These are phyloP conservation scores for Uromys caudimaculatus DNA, from an alignment of 2,797 vertebrate genomes.

Conservation along the genomic window DNA sequence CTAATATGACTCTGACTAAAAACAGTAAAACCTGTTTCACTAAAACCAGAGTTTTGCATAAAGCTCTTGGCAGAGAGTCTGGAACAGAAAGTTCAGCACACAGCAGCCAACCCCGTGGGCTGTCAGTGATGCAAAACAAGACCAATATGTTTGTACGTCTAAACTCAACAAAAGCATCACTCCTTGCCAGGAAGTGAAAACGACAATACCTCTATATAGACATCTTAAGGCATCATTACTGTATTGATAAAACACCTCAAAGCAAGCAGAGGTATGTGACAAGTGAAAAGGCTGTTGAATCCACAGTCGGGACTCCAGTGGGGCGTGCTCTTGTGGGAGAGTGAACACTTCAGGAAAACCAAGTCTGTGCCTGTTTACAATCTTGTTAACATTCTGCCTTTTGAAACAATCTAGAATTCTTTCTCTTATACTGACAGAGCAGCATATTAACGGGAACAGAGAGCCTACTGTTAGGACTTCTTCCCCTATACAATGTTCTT, in stretches of 20 bases:
- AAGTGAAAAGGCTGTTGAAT: slow-evolving; percentile 56
- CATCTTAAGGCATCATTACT: slow-evolving; percentile 46
- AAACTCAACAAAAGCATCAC: slow-evolving; percentile 79
- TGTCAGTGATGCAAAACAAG: slow-evolving; percentile 85
- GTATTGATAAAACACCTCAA: slow-evolving; percentile 2
- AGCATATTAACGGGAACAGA: slow-evolving; percentile 30
- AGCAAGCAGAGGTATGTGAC: slow-evolving; percentile 53
- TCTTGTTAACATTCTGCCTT: slow-evolving; percentile 29
- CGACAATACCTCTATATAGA: slow-evolving; percentile 81
- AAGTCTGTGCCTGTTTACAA: slow-evolving; percentile 54
- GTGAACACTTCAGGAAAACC: slow-evolving; percentile 54
- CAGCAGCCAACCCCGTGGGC: slow-evolving; percentile 81
- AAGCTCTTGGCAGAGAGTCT: slow-evolving; percentile 87
- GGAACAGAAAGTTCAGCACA: slow-evolving; percentile 90
- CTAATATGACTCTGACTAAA: slow-evolving; percentile 81
- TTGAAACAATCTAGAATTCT: slow-evolving; percentile 53
- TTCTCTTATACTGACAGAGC: not conserved
- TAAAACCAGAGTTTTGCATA: slow-evolving; percentile 86
- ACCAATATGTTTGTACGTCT: slow-evolving; percentile 79
- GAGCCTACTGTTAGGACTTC: not conserved
- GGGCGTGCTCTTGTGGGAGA: not conserved
- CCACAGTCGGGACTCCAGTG: slow-evolving; percentile 31
- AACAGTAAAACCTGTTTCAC: slow-evolving; percentile 82
- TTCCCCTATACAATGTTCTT: not conserved
- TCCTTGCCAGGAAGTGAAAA: slow-evolving; percentile 85